Evolutionary conservation across 2,888 invertebrate genomes (phyloP).

Genomic region (Palloptera scutellata): DNA sequence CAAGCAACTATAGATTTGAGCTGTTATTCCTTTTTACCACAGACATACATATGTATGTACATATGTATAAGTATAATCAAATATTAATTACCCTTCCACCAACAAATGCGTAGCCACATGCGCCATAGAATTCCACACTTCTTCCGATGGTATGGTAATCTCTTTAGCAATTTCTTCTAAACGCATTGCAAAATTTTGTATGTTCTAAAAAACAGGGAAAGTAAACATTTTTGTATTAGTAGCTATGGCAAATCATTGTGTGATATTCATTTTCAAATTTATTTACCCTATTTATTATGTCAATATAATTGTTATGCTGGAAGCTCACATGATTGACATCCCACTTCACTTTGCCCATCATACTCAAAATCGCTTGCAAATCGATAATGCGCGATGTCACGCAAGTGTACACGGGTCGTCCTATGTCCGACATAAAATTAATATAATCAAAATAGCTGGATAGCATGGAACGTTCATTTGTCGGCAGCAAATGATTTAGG

Average conservation of each 20-base stretch:
- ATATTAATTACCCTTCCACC: constrained; percentile 80
- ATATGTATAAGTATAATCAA: too few relatives aligned
- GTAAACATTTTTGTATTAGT: not conserved
- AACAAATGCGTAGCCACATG: constrained; percentile 85
- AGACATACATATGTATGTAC: too few relatives aligned
- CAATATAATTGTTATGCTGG: constrained; percentile 90
- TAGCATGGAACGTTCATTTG: constrained; percentile 73
- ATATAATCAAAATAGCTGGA: constrained; percentile 70
- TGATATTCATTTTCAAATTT: not conserved
- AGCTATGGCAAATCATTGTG: not conserved
- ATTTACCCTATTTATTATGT: constrained; percentile 73
- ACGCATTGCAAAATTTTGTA: constrained; percentile 79
- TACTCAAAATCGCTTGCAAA: constrained; percentile 75
- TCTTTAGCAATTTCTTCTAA: constrained; percentile 76
- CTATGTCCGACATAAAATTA: constrained; percentile 69
- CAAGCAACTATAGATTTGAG: too few relatives aligned
- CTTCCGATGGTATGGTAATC: constrained; percentile 75
- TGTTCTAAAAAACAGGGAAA: constrained; percentile 48
- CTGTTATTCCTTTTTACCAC: too few relatives aligned
- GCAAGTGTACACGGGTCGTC: constrained; percentile 87
- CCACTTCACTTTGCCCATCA: constrained; percentile 96
- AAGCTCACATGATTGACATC: constrained; percentile 93
- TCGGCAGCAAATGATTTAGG: constrained; percentile 82
- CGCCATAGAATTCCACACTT: constrained; percentile 88
- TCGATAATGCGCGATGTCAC: constrained; percentile 84